A percentile compares a stretch with the other conserved stretches of the same genome.
Conservation (phyloP, 2,888 invertebrate species). For the Plagodis pulveraria region DNA sequence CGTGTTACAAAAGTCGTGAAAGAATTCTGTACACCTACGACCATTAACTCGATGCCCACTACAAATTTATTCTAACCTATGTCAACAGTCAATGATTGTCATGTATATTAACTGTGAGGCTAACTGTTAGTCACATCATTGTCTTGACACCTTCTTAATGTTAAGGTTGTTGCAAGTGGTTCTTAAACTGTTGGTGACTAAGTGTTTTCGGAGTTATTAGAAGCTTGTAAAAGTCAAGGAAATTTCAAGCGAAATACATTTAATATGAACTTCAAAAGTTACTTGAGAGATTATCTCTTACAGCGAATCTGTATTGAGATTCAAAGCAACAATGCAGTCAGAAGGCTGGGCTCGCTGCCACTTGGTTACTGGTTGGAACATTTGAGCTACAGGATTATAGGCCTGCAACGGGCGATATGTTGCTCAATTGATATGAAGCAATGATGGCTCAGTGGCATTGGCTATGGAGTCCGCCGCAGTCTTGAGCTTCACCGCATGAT, state of each 20-base stretch:
- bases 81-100: constrained; percentile 24
- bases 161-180: constrained; percentile 29
- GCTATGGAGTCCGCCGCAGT: too few relatives aligned
- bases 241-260: neutral
- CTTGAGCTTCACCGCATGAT: too few relatives aligned
- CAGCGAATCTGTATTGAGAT: too few relatives aligned
- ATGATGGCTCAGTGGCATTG: too few relatives aligned
- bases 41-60: neutral
- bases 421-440: too few relatives aligned
- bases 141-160: constrained; percentile 33
- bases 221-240: constrained; percentile 29
- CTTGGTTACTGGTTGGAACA: too few relatives aligned
- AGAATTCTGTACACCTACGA: constrained; percentile 16
- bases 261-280: too few relatives aligned
- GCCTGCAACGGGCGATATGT: too few relatives aligned
- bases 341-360: too few relatives aligned
- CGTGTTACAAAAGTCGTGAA: constrained; percentile 21
- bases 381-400: too few relatives aligned
- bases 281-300: too few relatives aligned
- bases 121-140: constrained; percentile 42
- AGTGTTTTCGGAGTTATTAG: constrained; percentile 9
- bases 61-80: constrained; percentile 18
- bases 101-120: constrained; percentile 37
- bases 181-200: constrained; percentile 21
- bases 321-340: too few relatives aligned